These are phyloP conservation scores for Aethes cnicana DNA, from an alignment of 2,888 invertebrate genomes.

Conservation along the genomic window DNA sequence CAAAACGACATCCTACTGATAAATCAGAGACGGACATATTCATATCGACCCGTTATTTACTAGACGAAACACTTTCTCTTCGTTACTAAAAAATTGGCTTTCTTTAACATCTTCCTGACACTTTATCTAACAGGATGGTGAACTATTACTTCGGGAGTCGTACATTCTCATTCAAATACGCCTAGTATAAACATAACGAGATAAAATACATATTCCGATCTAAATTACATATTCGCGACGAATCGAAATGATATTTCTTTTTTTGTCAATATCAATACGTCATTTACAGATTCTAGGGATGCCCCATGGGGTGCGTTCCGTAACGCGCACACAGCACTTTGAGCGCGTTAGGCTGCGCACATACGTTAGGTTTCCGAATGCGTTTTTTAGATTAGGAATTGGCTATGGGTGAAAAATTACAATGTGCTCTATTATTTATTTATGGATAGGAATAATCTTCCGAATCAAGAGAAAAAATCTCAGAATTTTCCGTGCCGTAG, in stretches of 20 bases:
- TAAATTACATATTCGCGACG: slow-evolving; percentile 22
- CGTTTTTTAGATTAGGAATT: no score
- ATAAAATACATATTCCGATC: slow-evolving; percentile 14
- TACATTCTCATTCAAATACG: slow-evolving; percentile 17
- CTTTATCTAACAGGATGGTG: not conserved
- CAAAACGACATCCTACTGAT: slow-evolving; percentile 85
- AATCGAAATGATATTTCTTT: slow-evolving; percentile 17
- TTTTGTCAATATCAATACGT: slow-evolving; percentile 22
- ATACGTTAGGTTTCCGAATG: no score
- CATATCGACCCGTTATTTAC: slow-evolving; percentile 81
- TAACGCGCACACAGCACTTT: no score
- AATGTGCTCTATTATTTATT: no score
- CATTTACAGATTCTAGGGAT: slow-evolving; percentile 28
- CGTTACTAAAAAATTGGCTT: slow-evolving; percentile 51
- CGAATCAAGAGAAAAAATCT: no score
- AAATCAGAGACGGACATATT: slow-evolving; percentile 80
- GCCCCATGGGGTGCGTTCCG: not conserved
- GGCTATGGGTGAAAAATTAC: no score
- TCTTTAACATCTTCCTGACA: slow-evolving; percentile 56
- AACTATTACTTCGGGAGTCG: not conserved
- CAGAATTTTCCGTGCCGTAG: no score
- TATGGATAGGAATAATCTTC: no score
- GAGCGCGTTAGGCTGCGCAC: no score
- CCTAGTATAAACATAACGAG: slow-evolving; percentile 11
- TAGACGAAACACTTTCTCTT: slow-evolving; percentile 78